Conservation (phyloP, 2,113 vertebrate species). For the Phyllostomus discolor region DNA sequence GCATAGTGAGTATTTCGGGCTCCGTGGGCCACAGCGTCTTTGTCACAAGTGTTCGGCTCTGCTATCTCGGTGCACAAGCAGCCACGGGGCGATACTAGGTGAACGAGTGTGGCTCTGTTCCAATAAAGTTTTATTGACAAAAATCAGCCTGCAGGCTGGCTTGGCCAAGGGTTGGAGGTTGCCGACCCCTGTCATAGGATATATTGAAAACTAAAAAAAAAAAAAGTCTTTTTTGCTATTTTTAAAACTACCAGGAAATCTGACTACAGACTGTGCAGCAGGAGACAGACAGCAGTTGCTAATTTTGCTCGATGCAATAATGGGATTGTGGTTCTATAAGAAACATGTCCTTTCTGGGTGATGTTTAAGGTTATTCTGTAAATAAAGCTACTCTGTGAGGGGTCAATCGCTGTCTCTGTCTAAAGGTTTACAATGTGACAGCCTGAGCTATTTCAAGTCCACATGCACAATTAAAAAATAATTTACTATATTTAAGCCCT, state of each 20-base stretch:
- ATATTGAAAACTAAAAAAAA: background rate
- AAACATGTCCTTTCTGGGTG: background rate
- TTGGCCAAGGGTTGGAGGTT: background rate
- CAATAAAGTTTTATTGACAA: conserved; percentile 10
- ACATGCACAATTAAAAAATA: background rate
- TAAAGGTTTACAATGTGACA: background rate
- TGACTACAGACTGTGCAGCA: background rate
- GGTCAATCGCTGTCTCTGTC: background rate
- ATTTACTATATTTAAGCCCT: too few species aligned
- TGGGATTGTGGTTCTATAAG: background rate
- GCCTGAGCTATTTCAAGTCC: background rate
- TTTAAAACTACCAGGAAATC: conserved; percentile 6
- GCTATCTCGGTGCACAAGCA: background rate
- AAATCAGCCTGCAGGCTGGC: background rate
- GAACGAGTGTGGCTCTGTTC: background rate
- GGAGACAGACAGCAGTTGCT: background rate
- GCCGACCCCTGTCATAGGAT: background rate
- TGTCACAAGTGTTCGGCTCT: background rate
- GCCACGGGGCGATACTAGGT: background rate
- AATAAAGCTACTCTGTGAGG: background rate
- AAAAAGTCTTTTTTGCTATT: background rate
- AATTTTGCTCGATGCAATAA: background rate
- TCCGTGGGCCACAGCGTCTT: background rate
- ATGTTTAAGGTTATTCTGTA: background rate
- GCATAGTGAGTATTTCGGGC: background rate